Base-by-base conservation (phyloP, 2,113 vertebrate species). In the Crypturellus undulatus region DNA sequence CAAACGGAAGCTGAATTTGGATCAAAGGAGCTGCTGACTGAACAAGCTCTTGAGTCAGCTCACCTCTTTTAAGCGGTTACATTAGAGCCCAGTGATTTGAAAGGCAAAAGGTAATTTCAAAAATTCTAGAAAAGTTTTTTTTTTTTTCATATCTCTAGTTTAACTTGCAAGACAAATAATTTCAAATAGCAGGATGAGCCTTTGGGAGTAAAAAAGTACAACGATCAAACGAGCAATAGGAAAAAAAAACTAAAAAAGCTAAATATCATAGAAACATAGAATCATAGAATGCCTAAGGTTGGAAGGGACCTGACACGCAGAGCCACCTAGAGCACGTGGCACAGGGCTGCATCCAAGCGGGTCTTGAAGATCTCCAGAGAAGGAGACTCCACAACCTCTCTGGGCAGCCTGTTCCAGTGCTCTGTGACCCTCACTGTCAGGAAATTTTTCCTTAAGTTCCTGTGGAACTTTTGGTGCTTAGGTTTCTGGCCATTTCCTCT, bases 41-140 rank as follows among this genome's bases (percentile, higher is more conserved):
- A 96, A 91, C 30, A 75, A 52, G 25, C 79, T 95, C 69, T 95
- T 94, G 43, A 96, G 84, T 97, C 79, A 87, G 43, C 73, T 26
- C n/a, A 72, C 28, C 49, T 89, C 43, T 87, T 89, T 87, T 45
- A 82, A 90, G 91, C 18, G 22, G 64, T 79, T 84, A 47, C 11
- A 59, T 70, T 58, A 78, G 24, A 82, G 5, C 6, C 30, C 70
- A 59, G 32, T 71, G 84, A 87, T 91, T 94, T 51, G 62, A 25
- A 95, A 94, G 16, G 12, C 67, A 64, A 81, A 92, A 81, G 20
- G 25, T 67, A 89, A 84, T 93, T 96, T 89, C 36, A 73, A 51
- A 93, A 89, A 28, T 94, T 93, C 40, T 75, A 73, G 9, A 85
- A 65, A 64, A 8, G 42, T 43, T 52, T 56, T 45, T 52, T 59